Percentiles rank a stretch among this genome's conserved stretches.
These are phyloP conservation scores for Antechinus stuartii DNA, from an alignment of 2,113 vertebrate species.

Conservation along the genomic window DNA sequence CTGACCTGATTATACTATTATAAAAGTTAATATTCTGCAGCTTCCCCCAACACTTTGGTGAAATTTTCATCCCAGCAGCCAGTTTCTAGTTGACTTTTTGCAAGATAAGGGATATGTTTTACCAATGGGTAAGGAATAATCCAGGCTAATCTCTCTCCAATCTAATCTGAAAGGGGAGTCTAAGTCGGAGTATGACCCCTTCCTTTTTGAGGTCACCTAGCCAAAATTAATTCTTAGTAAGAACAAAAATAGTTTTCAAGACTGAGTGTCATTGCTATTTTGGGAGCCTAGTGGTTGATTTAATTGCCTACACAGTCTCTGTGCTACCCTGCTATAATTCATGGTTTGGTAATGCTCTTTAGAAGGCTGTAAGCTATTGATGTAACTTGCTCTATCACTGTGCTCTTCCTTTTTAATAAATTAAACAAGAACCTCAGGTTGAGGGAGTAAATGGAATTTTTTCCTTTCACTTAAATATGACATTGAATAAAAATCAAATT, in stretches of 20 bases:
- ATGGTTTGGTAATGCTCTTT: background rate
- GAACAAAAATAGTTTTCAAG: conserved; percentile 19
- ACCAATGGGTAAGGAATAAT: background rate
- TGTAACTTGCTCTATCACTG: no score
- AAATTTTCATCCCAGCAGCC: background rate
- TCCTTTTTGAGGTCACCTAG: background rate
- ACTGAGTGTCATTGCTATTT: background rate
- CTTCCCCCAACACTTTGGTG: background rate
- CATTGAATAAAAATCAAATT: background rate
- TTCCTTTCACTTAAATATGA: background rate
- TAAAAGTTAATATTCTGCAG: background rate
- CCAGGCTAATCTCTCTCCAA: background rate
- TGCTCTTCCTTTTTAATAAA: conserved; percentile 7
- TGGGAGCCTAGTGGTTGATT: background rate
- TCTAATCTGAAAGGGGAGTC: background rate
- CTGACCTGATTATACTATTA: background rate
- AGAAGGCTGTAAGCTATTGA: background rate
- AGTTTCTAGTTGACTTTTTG: background rate
- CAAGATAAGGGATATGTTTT: background rate
- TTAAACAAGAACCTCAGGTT: background rate
- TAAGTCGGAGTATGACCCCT: background rate
- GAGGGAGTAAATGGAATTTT: background rate
- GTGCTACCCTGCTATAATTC: background rate
- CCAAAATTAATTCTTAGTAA: background rate
- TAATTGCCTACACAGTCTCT: background rate